Base-by-base conservation (phyloP, 1,140 invertebrate genomes). In the Cataglyphis hispanica region DNA sequence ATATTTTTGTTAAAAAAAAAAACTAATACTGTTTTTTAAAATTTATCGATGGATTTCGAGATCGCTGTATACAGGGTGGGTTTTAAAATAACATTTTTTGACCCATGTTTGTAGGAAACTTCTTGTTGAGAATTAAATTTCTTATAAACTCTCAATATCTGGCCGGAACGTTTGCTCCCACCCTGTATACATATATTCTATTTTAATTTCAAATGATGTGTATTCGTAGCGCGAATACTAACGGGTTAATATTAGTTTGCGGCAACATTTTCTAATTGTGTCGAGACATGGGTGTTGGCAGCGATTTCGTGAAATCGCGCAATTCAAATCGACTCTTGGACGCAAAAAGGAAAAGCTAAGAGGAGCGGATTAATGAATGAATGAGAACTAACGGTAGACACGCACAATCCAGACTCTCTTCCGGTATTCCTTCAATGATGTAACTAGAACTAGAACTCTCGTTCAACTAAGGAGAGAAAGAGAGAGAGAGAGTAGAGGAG, bases 341-440 rank as follows among this genome's bases (percentile, higher is more conserved):
- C 25, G 60, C 46, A 53, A 37, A 43, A 63, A 58, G 56, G 70
- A 84, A 88, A 75, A 74, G 63, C 34, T 53, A 46, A 50, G 43
- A 58, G 37, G 61, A 75, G 66, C 16, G 76, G 53, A 56, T 86
- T 89, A 89, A 89, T 88, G 88, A 88, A 89, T 89, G 87, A 89
- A 88, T 50, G 87, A 56, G 50, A 87, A 85, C 11, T n/a, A 46
- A 67, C 3, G 56, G 86, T 87, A 75, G 86, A 75, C 69, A 72
- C 81, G 25, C 63, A 37, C 63, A 37, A 16, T 16, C 16, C 46
- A 40, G 19, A 6, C 22, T 69, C 66, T 88, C 80, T 88, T 87
- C 77, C 85, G 56, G 43, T 66, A 80, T 88, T 56, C 56, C 86
- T 88, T 86, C 76, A 56, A 63, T 53, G 63, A 66, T 22, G 63